These are phyloP conservation scores for Diadophis punctatus DNA, from an alignment of 2,113 vertebrate species.

Conservation along the genomic window DNA sequence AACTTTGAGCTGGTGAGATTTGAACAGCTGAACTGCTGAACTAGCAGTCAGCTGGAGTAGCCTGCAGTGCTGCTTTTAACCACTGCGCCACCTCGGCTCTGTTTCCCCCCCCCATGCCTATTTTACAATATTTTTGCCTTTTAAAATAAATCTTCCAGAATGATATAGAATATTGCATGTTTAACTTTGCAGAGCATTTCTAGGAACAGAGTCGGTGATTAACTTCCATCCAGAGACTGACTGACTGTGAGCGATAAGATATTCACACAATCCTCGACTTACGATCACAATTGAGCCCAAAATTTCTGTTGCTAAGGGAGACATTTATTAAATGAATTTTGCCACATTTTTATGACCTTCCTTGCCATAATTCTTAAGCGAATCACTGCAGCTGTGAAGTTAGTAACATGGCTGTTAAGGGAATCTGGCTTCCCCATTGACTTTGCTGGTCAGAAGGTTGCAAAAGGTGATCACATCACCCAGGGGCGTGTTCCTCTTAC, in stretches of 20 bases:
- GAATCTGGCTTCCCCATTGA: not conserved
- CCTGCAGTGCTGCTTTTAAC: no score
- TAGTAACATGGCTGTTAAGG: no score
- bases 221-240: not conserved
- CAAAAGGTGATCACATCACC: no score
- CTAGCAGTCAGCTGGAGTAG: no score
- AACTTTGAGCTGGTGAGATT: no score
- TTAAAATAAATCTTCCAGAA: not conserved
- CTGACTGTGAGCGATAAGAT: not conserved
- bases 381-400: not conserved
- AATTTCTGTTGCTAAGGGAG: not conserved
- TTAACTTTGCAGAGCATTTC: not conserved
- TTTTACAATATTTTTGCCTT: not conserved
- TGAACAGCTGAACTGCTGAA: no score
- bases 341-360: not conserved
- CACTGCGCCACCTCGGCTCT: no score
- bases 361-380: not conserved
- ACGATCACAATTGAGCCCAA: not conserved
- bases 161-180: not conserved
- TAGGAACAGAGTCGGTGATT: not conserved
- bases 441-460: not conserved
- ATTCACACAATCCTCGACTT: not conserved
- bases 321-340: not conserved
- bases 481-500: no score
- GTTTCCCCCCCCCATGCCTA: not conserved